Evolutionary conservation across 2,797 vertebrate species (phyloP).

Genomic region (Tokudaia tokunoshimensis): DNA sequence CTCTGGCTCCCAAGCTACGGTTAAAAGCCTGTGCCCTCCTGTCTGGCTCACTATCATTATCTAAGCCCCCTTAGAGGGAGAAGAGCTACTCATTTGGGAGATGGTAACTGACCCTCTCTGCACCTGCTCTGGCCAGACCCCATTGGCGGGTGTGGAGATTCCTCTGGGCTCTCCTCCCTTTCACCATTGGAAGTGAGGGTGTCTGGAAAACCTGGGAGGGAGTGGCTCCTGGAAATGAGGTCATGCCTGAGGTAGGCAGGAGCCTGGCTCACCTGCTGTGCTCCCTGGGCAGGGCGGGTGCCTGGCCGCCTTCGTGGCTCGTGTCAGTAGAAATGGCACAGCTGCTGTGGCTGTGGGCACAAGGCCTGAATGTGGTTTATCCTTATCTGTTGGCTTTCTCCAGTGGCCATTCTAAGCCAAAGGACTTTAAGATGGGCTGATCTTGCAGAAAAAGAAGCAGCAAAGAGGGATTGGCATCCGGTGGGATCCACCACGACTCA

Average conservation of each 20-base stretch:
- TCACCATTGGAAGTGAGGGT: neutral
- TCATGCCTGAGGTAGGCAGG: constrained; percentile 63
- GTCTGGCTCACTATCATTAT: neutral
- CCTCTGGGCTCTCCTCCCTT: neutral
- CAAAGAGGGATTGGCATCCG: neutral
- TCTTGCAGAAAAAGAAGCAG: neutral
- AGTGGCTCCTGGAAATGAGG: constrained; percentile 61
- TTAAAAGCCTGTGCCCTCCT: neutral
- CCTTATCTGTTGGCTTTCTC: neutral
- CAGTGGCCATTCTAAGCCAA: neutral
- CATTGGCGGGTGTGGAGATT: neutral
- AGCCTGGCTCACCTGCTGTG: constrained; percentile 49
- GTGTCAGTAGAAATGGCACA: constrained; percentile 29
- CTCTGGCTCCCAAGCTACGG: neutral
- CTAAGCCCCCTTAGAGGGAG: neutral
- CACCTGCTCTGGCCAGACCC: constrained; percentile 6
- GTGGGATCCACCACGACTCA: neutral
- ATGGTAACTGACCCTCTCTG: neutral
- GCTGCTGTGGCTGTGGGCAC: constrained; percentile 32
- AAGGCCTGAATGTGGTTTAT: neutral
- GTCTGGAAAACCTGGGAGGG: constrained; percentile 15
- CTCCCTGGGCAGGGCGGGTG: constrained; percentile 12
- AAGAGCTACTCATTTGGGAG: neutral
- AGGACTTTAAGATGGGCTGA: neutral
- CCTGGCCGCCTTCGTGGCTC: constrained; percentile 49